Base-by-base conservation (phyloP, 2,113 vertebrate species). In the Bombycilla garrulus region DNA sequence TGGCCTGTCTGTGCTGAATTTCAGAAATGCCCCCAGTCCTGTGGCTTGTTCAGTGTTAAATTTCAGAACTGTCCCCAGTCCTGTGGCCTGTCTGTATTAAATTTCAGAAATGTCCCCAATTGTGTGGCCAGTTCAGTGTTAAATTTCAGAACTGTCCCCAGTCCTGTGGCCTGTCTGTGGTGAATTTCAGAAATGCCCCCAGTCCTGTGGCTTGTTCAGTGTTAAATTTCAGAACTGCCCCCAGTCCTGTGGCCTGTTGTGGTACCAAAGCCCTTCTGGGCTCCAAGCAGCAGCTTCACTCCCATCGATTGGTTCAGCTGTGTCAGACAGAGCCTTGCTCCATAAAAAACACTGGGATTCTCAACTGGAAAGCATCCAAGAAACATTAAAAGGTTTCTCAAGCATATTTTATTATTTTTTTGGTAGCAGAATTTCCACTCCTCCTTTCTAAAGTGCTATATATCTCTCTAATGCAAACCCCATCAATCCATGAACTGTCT, bases 401-500 rank as follows among this genome's bases (percentile, higher is more conserved):
- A 78, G 45, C 66, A 26, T 72, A 15, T 78, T 78, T 86, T 31
- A 36, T 74, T 85, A 67, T 77, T 88, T 92, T 92, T 87, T 71
- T 71, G 69, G 50, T 80, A 48, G 36, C 67, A 90, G 88, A 76
- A 83, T 92, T 95, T 87, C 69, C 60, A 70, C 64, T 84, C 33
- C 47, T 77, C 65, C 74, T 93, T 56, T 71, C 60, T 61, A 12
- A 86, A 77, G 66, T 58, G 85, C 79, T 77, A 16, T 58, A 71
- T 11, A 11, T 70, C 42, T 90, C 84, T n/a, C 58, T 94, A 90
- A 92, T 94, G 90, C 74, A 96, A 95, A 92, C 74, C 74, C 70
- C 40, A 94, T 92, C 79, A 88, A 93, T 95, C 64, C 67, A 62
- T 0, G 0, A 23, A 5, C 42, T 86, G 84, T 91, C 92, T 56